These are phyloP conservation scores for Atherix ibis DNA, from an alignment of 2,888 invertebrate species.

Conservation along the genomic window DNA sequence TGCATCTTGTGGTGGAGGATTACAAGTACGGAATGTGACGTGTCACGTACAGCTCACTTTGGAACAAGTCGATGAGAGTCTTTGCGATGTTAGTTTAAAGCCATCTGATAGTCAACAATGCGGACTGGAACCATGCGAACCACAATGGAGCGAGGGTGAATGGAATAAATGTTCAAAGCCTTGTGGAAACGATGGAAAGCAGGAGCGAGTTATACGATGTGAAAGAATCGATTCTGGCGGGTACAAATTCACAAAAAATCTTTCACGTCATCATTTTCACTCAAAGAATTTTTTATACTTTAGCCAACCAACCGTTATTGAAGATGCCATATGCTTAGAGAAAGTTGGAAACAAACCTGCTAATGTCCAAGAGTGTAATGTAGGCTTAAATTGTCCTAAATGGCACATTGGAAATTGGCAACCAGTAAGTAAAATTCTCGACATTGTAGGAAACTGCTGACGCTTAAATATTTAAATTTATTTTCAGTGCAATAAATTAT, in stretches of 20 bases:
- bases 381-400: conserved; percentile 56
- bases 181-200: conserved; percentile 62
- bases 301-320: too few species aligned
- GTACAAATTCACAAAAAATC: too few species aligned
- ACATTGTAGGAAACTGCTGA: neutral
- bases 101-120: conserved; percentile 59
- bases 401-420: conserved; percentile 87
- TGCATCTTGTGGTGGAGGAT: conserved; percentile 82
- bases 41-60: conserved; percentile 63
- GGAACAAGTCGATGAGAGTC: conserved; percentile 50
- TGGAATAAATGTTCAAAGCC: conserved; percentile 73
- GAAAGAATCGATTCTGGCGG: conserved; percentile 62
- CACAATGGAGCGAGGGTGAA: conserved; percentile 59
- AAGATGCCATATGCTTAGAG: conserved; percentile 56
- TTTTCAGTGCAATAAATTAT: conserved; percentile 68
- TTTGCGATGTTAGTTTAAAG: conserved; percentile 63
- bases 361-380: conserved; percentile 55
- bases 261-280: too few species aligned
- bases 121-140: conserved; percentile 58
- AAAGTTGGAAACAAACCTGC: conserved; percentile 52
- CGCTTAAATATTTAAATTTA: neutral
- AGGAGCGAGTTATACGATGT: conserved; percentile 59
- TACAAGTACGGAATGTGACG: conserved; percentile 57
- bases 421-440: conserved; percentile 66
- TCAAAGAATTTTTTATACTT: too few species aligned